phyloP scores from a whole-genome alignment of 2,888 invertebrate species.

The Andrena haemorrhoa region DNA sequence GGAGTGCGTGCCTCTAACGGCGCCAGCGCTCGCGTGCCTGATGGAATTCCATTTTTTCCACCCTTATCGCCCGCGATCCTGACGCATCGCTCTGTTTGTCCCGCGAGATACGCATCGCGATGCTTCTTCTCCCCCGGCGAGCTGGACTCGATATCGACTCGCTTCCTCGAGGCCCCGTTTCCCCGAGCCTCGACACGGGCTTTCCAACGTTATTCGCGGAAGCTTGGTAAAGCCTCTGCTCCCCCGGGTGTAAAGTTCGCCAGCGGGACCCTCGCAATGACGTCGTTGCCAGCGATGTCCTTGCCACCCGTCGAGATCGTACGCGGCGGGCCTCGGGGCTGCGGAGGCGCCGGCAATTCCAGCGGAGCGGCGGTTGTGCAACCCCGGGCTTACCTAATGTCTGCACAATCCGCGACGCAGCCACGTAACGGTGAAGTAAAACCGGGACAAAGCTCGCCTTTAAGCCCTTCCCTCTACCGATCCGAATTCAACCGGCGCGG shows the following conservation, averaged over 20 bases:
- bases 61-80: slow-evolving; percentile 2
- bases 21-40: slow-evolving; percentile 24
- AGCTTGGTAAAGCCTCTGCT: too few species aligned
- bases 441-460: slow-evolving; percentile 62
- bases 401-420: slow-evolving; percentile 53
- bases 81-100: slow-evolving; percentile 13
- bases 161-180: neutral
- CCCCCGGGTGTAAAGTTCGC: slow-evolving; percentile 37
- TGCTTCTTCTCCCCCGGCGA: neutral
- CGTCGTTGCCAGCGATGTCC: slow-evolving; percentile 43
- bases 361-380: slow-evolving; percentile 53
- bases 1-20: neutral
- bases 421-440: slow-evolving; percentile 39
- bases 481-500: neutral
- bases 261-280: slow-evolving; percentile 22
- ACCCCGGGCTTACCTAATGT: slow-evolving; percentile 58
- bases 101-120: slow-evolving; percentile 31
- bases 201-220: too few species aligned
- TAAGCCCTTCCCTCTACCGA: slow-evolving; percentile 34
- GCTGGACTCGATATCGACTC: slow-evolving; percentile 24
- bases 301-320: slow-evolving; percentile 41
- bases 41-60: slow-evolving; percentile 1
- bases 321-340: slow-evolving; percentile 12
- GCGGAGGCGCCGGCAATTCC: slow-evolving; percentile 28
- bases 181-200: too few species aligned